phyloP scores from a whole-genome alignment of 2,797 vertebrate species.

The Borostomias antarcticus region DNA sequence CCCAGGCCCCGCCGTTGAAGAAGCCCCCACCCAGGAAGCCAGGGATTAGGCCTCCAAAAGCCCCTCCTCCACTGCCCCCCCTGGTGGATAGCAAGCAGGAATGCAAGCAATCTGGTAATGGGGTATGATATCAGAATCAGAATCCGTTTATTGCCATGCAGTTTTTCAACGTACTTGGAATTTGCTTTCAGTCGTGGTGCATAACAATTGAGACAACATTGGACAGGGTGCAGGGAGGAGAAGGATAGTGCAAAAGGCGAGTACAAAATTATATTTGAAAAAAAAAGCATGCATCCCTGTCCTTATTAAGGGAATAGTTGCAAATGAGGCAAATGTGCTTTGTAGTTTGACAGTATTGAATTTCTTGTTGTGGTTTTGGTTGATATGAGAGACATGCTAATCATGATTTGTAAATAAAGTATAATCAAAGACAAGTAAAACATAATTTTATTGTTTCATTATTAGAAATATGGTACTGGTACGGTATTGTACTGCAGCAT shows the following conservation, averaged over 20 bases:
- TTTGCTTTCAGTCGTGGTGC: neutral
- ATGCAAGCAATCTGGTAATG: constrained; percentile 34
- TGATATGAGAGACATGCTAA: constrained; percentile 9
- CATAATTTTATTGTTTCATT: constrained; percentile 67
- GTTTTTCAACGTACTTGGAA: too few relatives aligned
- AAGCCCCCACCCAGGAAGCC: constrained; percentile 58
- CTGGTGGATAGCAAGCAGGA: constrained; percentile 54
- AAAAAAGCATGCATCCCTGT: neutral
- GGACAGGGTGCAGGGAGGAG: too few relatives aligned
- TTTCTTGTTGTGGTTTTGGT: constrained; percentile 2
- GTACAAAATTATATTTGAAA: too few relatives aligned
- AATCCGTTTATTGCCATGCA: too few relatives aligned
- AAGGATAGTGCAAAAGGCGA: too few relatives aligned
- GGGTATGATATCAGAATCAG: neutral
- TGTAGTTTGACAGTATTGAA: neutral
- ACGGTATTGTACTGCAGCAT: constrained; percentile 58
- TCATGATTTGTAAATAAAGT: constrained; percentile 39
- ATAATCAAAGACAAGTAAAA: constrained; percentile 51
- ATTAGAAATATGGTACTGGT: constrained; percentile 55
- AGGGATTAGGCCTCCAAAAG: constrained; percentile 67
- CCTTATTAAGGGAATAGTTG: neutral
- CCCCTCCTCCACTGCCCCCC: constrained; percentile 78
- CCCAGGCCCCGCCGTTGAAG: constrained; percentile 34
- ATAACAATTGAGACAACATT: too few relatives aligned
- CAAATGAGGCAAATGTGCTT: neutral